Percentiles rank a stretch among this genome's conserved stretches.
phyloP scores from a whole-genome alignment of 2,797 vertebrate genomes.

The Eulemur rubriventer region DNA sequence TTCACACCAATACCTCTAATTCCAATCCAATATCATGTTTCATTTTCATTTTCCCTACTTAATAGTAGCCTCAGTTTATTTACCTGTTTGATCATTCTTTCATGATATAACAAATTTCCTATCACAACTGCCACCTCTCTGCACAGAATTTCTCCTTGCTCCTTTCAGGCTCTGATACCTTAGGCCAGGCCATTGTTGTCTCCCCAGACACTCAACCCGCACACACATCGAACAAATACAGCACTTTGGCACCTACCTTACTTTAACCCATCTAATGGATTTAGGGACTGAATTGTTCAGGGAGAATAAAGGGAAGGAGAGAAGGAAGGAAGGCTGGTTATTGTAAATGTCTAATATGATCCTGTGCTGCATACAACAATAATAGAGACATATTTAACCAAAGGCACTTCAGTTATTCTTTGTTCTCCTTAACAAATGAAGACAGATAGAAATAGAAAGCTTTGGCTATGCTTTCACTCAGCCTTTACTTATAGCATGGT shows the following conservation, averaged over 20 bases:
- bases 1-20: neutral
- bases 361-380: neutral
- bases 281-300: neutral
- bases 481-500: neutral
- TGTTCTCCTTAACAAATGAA: neutral
- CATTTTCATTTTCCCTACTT: neutral
- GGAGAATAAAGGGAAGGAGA: neutral
- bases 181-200: neutral
- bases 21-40: neutral
- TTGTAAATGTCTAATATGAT: neutral
- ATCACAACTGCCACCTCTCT: neutral
- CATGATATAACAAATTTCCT: neutral
- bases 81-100: neutral
- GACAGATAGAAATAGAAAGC: neutral
- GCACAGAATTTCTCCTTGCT: neutral
- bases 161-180: neutral
- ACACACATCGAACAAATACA: neutral
- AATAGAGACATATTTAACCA: neutral
- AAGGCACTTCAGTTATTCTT: neutral
- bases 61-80: neutral
- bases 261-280: neutral
- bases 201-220: neutral
- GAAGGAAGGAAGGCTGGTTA: neutral
- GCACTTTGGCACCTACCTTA: neutral
- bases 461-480: neutral